Percentiles rank a stretch among this genome's conserved stretches.
phyloP scores from a whole-genome alignment of 2,797 vertebrate genomes.

The Gephyroberyx darwinii region DNA sequence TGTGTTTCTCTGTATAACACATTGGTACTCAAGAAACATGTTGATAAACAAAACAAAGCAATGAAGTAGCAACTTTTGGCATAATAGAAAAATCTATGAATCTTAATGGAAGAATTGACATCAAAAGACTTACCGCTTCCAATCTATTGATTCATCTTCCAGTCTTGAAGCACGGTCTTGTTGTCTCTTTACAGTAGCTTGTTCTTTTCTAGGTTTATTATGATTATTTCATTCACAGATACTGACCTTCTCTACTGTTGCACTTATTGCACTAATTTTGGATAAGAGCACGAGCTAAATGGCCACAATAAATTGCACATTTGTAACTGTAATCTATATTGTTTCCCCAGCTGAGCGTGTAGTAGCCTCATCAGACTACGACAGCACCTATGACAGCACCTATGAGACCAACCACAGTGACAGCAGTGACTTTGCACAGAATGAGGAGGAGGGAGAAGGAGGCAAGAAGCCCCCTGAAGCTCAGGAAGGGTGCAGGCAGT shows the following conservation, averaged over 20 bases:
- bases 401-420: slow-evolving; percentile 97
- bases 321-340: not conserved
- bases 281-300: not conserved
- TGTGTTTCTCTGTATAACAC: no score
- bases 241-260: not conserved
- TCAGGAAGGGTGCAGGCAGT: slow-evolving; percentile 67
- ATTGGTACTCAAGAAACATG: no score
- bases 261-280: not conserved
- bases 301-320: not conserved
- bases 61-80: no score
- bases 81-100: no score
- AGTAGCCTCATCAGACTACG: slow-evolving; percentile 91
- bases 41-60: no score
- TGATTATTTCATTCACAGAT: slow-evolving; percentile 1
- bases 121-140: no score
- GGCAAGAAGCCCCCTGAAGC: slow-evolving; percentile 74
- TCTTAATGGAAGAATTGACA: no score
- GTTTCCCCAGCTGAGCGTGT: slow-evolving; percentile 84
- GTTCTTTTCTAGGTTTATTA: not conserved
- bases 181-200: not conserved
- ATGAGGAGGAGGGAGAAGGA: slow-evolving; percentile 87
- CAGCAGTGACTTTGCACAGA: slow-evolving; percentile 93
- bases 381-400: slow-evolving; percentile 84
- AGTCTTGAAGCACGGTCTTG: not conserved
- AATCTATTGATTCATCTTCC: not conserved